Base-by-base conservation (phyloP, 2,797 vertebrate genomes). In the Periparus ater region DNA sequence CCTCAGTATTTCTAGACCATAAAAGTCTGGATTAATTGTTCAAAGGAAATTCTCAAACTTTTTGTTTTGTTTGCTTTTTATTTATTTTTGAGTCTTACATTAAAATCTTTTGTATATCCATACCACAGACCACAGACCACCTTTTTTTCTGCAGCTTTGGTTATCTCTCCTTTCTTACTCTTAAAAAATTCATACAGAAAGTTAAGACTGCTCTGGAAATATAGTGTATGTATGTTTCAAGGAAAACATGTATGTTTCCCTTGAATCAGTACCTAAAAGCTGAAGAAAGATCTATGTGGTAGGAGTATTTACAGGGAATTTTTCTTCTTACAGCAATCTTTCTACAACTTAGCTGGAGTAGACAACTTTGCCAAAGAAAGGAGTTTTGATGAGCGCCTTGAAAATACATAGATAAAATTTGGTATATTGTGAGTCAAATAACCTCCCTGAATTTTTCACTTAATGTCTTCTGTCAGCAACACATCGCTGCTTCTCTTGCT, bases 81-180 rank as follows among this genome's bases (percentile, higher is more conserved):
- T 40, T 40, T 40, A 40, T 45, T 32, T 14, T 2, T 5, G 3
- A n/a, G 2, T 8, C 5, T 13, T 61, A 18, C 16, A 1, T 55
- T 40, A 44, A 7, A 58, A 25, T 53, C 2, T 48, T 65, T 68
- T 55, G 2, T 23, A 21, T 54, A 71, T 58, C 10, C 6, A 6
- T 47, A 42, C 9, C 27, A 70, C 7, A 60, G 21, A 47, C 5
- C 17, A 70, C 8, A 58, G 16, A 34, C 2, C 4, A 20, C 18
- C 34, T 50, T 77, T 77, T 77, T 85, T 88, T 80, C 45, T 58
- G 21, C 16, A 26, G 20, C 44, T 94, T 85, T 85, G n/a, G 8
- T 65, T 50, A 20, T 78, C 16, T 21, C 6, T 75, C 21, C 13
- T 67, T 89, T 61, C 11, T 86, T 70, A 23, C 17, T 6, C 6